A percentile compares a stretch with the other conserved stretches of the same genome.
Evolutionary conservation across 1,140 invertebrate species (phyloP).

Genomic region (Lerema accius): DNA sequence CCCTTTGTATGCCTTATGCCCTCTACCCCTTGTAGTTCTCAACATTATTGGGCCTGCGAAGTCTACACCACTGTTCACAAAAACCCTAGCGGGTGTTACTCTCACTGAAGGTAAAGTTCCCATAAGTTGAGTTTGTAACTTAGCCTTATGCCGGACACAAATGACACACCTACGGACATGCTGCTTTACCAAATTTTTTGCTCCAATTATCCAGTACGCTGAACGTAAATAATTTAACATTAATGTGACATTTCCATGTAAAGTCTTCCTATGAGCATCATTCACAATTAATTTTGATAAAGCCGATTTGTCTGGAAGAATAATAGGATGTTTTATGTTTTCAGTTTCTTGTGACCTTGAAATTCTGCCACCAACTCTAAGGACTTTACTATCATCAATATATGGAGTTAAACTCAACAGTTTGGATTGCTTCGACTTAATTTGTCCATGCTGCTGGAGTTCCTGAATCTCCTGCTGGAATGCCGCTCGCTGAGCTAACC

Average conservation of each 20-base stretch:
- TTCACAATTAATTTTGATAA: constrained; percentile 17
- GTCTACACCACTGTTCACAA: constrained; percentile 13
- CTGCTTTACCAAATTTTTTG: constrained; percentile 15
- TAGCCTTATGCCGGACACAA: constrained; percentile 15
- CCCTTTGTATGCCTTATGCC: constrained; percentile 8
- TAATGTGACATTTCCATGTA: constrained; percentile 16
- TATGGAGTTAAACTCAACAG: constrained; percentile 4
- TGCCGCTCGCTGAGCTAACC: not conserved
- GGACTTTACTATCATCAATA: not conserved
- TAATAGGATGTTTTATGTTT: constrained; percentile 12
- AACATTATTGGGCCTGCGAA: constrained; percentile 9
- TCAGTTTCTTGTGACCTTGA: constrained; percentile 1
- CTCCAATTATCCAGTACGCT: constrained; percentile 29
- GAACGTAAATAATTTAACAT: constrained; percentile 25
- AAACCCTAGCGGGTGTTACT: constrained; percentile 12
- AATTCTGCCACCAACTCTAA: constrained; percentile 14
- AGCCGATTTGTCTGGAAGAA: constrained; percentile 3
- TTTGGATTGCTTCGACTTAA: not conserved
- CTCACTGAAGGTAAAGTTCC: constrained; percentile 8
- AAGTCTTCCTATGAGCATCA: constrained; percentile 19
- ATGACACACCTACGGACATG: constrained; percentile 18
- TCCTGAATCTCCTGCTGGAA: not conserved
- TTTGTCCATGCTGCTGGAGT: not conserved
- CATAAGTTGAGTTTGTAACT: constrained; percentile 21
- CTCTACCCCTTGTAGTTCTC: constrained; percentile 8